Evolutionary conservation across 2,113 vertebrate species (phyloP).

Genomic region (Hippocampus comes): DNA sequence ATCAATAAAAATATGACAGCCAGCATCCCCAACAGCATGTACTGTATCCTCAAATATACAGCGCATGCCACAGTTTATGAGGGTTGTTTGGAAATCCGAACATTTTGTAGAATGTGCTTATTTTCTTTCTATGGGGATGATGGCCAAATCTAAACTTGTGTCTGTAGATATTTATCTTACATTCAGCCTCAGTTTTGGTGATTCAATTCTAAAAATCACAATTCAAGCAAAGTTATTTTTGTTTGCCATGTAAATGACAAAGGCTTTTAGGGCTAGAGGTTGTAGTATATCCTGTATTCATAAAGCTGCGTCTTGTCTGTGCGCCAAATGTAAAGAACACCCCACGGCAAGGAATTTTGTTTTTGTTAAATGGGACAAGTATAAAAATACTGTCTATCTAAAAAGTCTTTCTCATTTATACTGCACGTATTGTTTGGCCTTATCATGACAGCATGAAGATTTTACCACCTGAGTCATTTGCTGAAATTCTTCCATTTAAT

Average conservation of each 20-base stretch:
- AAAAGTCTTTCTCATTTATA: conserved; percentile 60
- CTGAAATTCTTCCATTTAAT: conserved; percentile 12
- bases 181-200: background rate
- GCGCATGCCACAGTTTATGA: conserved; percentile 10
- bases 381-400: conserved; percentile 66
- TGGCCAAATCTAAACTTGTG: background rate
- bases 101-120: conserved; percentile 16
- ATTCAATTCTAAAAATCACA: background rate
- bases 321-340: conserved; percentile 29
- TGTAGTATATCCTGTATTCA: conserved; percentile 1
- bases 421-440: conserved; percentile 68
- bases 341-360: conserved; percentile 30
- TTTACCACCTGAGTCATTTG: conserved; percentile 75
- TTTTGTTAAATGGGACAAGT: conserved; percentile 12
- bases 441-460: conserved; percentile 71
- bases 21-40: background rate
- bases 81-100: conserved; percentile 4
- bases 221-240: background rate
- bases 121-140: background rate
- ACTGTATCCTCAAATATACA: conserved; percentile 14
- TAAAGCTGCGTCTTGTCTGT: conserved; percentile 6
- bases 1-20: background rate
- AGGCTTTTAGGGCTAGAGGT: background rate
- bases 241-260: background rate
- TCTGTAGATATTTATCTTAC: background rate